Base-by-base conservation (phyloP, 2,888 invertebrate genomes). In the Lomographa bimaculata region DNA sequence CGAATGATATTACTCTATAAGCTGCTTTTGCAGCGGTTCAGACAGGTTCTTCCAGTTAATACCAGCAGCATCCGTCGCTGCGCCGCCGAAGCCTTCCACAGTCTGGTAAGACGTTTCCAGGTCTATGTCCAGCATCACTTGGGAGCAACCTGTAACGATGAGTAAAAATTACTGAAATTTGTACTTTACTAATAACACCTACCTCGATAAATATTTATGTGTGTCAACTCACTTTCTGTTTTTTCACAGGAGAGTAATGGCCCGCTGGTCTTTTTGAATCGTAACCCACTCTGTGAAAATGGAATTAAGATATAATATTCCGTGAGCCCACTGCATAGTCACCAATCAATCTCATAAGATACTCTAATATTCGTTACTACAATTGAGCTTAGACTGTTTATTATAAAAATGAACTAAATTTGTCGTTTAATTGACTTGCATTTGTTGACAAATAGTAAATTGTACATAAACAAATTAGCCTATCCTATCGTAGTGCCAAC, bases 41-140 rank as follows among this genome's bases (percentile, higher is more conserved):
- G 91, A 84, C 3, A 96, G 75, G 4, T 73, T 87, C 24, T 73
- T 78, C 50, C 95, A 91, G 66, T 95, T 94, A 17, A 95, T 91
- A 0, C 93, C 93, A 0, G 90, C 89, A 0, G 92, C 66, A 45
- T 93, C 93, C 0, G 97, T 96, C 54, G 96, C 94, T 0, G 96
- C 94, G 1, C 95, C 96, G 0, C 97, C 97, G 69, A 95, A 97
- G 0, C 97, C 97, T 11, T 91, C 57, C 6, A 97, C 92, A 2
- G 67, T 87, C 74, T 97, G 97, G 59, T 85, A 92, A 7, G 19
- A 37, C 1, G 17, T 53, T 1, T 23, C 25, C 2, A 57, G 53
- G n/a, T 62, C 48, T 33, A 65, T 3, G 2, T 25, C 27, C 3
- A 63, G 20, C 5, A 26, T 42, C 8, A 5, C 46, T 51, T 7